phyloP scores from a whole-genome alignment of 2,888 invertebrate species.

The Drosophila cognata region DNA sequence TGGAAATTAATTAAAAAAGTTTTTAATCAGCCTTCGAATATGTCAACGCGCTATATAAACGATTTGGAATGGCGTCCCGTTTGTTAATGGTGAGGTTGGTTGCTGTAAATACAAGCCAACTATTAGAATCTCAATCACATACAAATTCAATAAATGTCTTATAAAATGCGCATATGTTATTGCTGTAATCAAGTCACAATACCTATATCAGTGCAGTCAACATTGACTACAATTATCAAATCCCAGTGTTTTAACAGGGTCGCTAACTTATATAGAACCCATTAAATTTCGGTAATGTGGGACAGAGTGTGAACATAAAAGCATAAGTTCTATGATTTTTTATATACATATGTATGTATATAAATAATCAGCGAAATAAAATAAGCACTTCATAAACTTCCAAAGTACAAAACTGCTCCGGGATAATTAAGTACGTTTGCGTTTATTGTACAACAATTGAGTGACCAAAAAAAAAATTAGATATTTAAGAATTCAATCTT shows the following conservation, averaged over 20 bases:
- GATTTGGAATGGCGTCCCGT: constrained; percentile 19
- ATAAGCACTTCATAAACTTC: not conserved
- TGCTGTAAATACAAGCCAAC: constrained; percentile 5
- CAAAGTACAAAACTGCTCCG: not conserved
- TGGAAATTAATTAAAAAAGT: constrained; percentile 84
- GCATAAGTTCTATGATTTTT: not conserved
- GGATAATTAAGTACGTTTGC: not conserved
- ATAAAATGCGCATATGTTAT: not conserved
- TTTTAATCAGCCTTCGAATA: constrained; percentile 74
- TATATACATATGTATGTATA: not conserved
- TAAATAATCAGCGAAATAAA: not conserved
- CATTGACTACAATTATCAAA: not conserved
- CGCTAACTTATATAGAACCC: not conserved
- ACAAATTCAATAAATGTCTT: not conserved
- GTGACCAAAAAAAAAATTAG: not conserved
- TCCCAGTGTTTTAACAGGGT: not conserved
- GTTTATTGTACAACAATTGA: not conserved
- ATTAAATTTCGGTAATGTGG: not conserved
- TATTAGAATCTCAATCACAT: not conserved
- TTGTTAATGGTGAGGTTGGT: not conserved
- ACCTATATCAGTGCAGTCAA: not conserved
- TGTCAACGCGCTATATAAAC: constrained; percentile 57
- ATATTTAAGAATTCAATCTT: not conserved
- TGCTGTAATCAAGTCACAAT: not conserved
- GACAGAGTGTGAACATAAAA: not conserved